These are phyloP conservation scores for Abrostola tripartita DNA, from an alignment of 2,888 invertebrate genomes.

Conservation along the genomic window DNA sequence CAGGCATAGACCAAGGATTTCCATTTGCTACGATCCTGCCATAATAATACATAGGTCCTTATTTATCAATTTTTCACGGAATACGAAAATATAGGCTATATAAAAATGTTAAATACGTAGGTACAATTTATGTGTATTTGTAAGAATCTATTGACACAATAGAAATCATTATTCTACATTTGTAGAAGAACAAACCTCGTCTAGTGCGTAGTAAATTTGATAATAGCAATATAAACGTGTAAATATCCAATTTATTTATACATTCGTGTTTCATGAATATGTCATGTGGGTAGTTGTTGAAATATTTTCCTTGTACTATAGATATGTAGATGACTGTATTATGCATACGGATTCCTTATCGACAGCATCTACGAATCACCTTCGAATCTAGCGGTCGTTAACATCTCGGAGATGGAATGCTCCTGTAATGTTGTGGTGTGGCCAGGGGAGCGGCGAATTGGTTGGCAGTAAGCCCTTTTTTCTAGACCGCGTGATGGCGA, in stretches of 20 bases:
- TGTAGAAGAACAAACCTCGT: background rate
- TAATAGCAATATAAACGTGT: constrained; percentile 14
- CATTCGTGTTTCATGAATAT: constrained; percentile 49
- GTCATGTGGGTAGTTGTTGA: constrained; percentile 33
- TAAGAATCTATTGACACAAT: background rate
- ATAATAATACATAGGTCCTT: too few relatives aligned
- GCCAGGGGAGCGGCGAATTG: background rate
- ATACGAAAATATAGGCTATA: too few relatives aligned
- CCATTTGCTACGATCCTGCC: too few relatives aligned
- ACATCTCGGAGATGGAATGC: constrained; percentile 22
- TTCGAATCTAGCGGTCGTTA: constrained; percentile 68
- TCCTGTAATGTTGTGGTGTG: constrained; percentile 8
- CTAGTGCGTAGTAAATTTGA: background rate
- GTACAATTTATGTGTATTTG: too few relatives aligned
- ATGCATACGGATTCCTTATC: constrained; percentile 63
- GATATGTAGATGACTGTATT: constrained; percentile 52
- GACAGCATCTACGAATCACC: constrained; percentile 73
- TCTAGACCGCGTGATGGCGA: too few relatives aligned
- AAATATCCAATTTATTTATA: constrained; percentile 24
- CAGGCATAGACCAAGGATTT: too few relatives aligned
- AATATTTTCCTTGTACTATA: constrained; percentile 40
- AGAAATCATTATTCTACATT: background rate
- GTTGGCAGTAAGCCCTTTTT: too few relatives aligned
- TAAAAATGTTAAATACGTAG: too few relatives aligned
- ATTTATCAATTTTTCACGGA: too few relatives aligned